These are phyloP conservation scores for Penaeus indicus DNA, from an alignment of 1,140 invertebrate genomes.

Conservation along the genomic window DNA sequence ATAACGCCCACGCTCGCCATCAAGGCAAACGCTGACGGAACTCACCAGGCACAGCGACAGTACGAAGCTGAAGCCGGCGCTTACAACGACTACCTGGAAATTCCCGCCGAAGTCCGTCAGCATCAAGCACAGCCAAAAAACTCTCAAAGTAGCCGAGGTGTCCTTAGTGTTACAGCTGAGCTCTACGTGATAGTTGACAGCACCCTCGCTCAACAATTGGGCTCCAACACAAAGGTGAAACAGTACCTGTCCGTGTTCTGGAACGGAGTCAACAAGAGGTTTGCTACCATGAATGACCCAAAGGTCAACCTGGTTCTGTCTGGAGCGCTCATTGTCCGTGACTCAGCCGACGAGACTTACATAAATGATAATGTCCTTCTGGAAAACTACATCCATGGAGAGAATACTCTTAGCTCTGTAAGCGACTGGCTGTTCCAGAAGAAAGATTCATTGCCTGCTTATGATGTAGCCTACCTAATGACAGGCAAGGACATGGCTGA, in stretches of 20 bases:
- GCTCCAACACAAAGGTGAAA: conserved; percentile 46
- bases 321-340: conserved; percentile 57
- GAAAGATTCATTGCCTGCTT: conserved; percentile 22
- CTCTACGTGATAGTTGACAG: conserved; percentile 66
- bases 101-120: not conserved
- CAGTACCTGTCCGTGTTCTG: conserved; percentile 65
- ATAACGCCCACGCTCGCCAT: conserved; percentile 33
- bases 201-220: conserved; percentile 48
- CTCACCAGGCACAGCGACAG: conserved; percentile 32
- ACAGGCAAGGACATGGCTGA: conserved; percentile 57
- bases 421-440: conserved; percentile 61
- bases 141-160: not conserved
- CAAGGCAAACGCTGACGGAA: conserved; percentile 18
- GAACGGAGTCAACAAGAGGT: conserved; percentile 66
- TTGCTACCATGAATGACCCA: conserved; percentile 61
- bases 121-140: not conserved
- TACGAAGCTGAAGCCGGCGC: not conserved
- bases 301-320: conserved; percentile 58
- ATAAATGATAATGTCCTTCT: conserved; percentile 54
- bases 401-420: conserved; percentile 49
- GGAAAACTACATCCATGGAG: conserved; percentile 45
- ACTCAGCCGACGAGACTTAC: conserved; percentile 52
- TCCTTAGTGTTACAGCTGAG: conserved; percentile 49
- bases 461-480: conserved; percentile 63
- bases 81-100: conserved; percentile 38